Evolutionary conservation across 1,140 invertebrate genomes (phyloP).

Genomic region (Euura saliciscinereae): DNA sequence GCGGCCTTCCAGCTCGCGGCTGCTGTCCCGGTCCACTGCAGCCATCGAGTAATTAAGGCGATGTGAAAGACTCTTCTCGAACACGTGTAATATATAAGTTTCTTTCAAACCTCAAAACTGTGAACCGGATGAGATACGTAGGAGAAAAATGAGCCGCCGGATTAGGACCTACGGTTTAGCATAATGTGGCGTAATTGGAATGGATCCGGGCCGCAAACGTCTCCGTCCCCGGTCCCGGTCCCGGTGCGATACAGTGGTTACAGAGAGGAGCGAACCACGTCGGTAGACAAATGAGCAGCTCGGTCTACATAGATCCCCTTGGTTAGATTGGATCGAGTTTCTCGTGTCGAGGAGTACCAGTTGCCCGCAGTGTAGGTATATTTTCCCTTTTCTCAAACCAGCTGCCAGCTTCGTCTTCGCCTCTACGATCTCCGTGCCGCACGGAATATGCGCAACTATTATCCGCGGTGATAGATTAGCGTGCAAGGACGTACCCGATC

Average conservation of each 20-base stretch:
- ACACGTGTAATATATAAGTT: too few relatives aligned
- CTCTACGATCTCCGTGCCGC: neutral
- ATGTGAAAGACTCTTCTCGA: neutral
- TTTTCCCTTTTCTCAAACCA: too few relatives aligned
- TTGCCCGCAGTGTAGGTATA: neutral
- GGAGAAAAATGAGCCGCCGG: neutral
- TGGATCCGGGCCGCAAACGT: neutral
- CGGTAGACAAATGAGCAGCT: slow-evolving; percentile 3
- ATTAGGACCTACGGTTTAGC: neutral
- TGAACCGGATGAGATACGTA: slow-evolving; percentile 13
- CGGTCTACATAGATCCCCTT: slow-evolving; percentile 6
- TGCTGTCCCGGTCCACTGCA: neutral
- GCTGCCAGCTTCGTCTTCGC: too few relatives aligned
- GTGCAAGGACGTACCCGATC: slow-evolving; percentile 6
- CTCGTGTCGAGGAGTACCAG: neutral
- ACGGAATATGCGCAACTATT: slow-evolving; percentile 2
- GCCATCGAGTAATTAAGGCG: neutral
- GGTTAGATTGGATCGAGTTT: slow-evolving; percentile 4
- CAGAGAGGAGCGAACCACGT: neutral
- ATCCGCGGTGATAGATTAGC: slow-evolving; percentile 6
- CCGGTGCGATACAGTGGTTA: too few relatives aligned
- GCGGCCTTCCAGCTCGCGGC: neutral
- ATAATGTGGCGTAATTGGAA: slow-evolving; percentile 7
- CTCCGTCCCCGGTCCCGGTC: neutral
- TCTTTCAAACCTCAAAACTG: neutral